Conservation (phyloP, 1,140 invertebrate species). For the Drosophila paulistorum region DNA sequence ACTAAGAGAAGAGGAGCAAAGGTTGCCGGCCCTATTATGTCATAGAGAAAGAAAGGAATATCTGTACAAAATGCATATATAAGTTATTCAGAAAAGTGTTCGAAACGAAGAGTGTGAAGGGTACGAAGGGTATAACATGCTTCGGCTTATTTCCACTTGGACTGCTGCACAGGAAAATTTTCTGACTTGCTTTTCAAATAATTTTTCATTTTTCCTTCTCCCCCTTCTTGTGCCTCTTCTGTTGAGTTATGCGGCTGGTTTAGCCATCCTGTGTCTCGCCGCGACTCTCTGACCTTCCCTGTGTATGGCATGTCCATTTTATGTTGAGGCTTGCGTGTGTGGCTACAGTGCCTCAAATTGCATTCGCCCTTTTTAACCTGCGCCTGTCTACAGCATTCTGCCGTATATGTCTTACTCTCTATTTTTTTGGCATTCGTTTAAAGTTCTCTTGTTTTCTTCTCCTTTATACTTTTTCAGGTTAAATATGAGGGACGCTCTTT, state of each 20-base stretch:
- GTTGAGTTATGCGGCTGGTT: constrained; percentile 58
- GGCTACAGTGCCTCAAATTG: constrained; percentile 20
- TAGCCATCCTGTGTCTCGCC: background rate
- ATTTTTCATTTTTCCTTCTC: constrained; percentile 62
- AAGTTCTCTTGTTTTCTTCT: constrained; percentile 7
- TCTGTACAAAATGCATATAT: constrained; percentile 9
- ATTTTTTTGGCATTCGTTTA: constrained; percentile 23
- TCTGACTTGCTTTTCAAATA: constrained; percentile 47
- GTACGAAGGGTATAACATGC: background rate
- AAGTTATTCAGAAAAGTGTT: constrained; percentile 1
- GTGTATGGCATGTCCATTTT: constrained; percentile 35
- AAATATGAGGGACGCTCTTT: constrained; percentile 94
- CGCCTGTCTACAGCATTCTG: constrained; percentile 1
- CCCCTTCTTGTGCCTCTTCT: constrained; percentile 21
- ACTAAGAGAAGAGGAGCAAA: background rate
- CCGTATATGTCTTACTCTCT: background rate
- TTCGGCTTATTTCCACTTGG: background rate
- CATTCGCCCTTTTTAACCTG: constrained; percentile 5
- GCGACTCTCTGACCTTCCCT: constrained; percentile 15
- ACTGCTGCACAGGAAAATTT: constrained; percentile 6
- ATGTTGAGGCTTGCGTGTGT: constrained; percentile 13
- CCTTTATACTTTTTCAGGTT: constrained; percentile 86
- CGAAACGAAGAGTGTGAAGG: too few relatives aligned
- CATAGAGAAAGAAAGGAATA: background rate
- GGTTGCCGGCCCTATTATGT: background rate